Evolutionary conservation across 2,113 vertebrate species (phyloP).

Genomic region (Sinocyclocheilus maitianheensis): DNA sequence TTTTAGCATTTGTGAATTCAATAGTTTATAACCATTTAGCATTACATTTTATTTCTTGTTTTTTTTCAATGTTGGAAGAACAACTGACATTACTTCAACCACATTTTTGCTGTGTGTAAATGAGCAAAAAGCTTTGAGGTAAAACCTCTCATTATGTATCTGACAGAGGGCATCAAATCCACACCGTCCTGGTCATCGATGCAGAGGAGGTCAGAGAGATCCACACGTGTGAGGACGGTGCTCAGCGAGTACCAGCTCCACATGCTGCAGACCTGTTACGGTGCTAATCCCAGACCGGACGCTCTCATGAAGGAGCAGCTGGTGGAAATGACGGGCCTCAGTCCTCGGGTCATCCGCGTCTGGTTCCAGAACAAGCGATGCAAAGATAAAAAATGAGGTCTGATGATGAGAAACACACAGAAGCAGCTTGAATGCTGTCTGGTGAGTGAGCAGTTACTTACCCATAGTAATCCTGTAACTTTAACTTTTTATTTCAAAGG

Average conservation of each 20-base stretch:
- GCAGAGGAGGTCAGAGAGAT: slow-evolving; percentile 90
- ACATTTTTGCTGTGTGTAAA: neutral
- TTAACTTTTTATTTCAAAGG: neutral
- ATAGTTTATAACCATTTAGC: neutral
- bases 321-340: slow-evolving; percentile 96
- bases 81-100: neutral
- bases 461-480: neutral
- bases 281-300: slow-evolving; percentile 93
- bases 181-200: slow-evolving; percentile 77
- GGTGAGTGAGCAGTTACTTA: neutral
- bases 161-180: slow-evolving; percentile 69
- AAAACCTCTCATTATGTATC: neutral
- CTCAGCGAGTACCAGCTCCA: slow-evolving; percentile 96
- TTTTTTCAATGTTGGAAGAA: neutral
- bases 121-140: neutral
- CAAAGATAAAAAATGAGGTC: slow-evolving; percentile 95
- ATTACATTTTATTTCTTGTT: neutral
- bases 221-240: slow-evolving; percentile 92
- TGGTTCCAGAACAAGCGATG: slow-evolving; percentile 99
- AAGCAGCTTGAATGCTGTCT: slow-evolving; percentile 88
- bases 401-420: slow-evolving; percentile 92
- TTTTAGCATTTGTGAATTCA: too few species aligned
- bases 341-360: slow-evolving; percentile 93
- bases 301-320: slow-evolving; percentile 98
- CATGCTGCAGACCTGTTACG: slow-evolving; percentile 93